Conservation (phyloP, 2,888 invertebrate species). For the Amiota mariae region DNA sequence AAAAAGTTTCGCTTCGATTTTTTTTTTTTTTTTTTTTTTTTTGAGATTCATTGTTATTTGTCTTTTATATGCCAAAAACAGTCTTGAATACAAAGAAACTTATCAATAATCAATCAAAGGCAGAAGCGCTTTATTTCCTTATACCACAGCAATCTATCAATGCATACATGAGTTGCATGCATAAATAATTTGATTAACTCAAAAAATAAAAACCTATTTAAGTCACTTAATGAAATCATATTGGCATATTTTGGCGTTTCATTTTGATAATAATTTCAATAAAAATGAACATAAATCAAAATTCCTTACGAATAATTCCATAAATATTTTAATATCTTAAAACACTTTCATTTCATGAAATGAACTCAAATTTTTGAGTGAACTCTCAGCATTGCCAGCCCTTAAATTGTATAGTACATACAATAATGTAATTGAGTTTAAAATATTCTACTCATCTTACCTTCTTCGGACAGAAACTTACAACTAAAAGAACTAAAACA, state of each 20-base stretch:
- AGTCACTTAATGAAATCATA: constrained; percentile 38
- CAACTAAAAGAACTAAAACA: constrained; percentile 33
- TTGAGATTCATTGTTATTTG: not conserved
- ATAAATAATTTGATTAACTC: constrained; percentile 62
- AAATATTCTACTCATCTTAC: no score
- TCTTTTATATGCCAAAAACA: constrained; percentile 44
- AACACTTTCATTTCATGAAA: not conserved
- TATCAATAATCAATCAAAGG: not conserved
- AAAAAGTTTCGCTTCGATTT: constrained; percentile 36
- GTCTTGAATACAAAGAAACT: constrained; percentile 50
- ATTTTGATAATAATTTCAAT: constrained; percentile 26
- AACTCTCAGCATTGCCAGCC: constrained; percentile 34
- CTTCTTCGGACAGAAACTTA: not conserved
- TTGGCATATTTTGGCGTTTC: constrained; percentile 38
- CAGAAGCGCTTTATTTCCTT: constrained; percentile 47
- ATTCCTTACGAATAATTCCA: constrained; percentile 1
- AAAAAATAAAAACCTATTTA: constrained; percentile 4
- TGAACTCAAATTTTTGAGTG: not conserved
- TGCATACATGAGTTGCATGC: constrained; percentile 54
- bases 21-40: no score
- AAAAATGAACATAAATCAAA: constrained; percentile 39
- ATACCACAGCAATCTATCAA: constrained; percentile 33
- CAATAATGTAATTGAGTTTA: no score
- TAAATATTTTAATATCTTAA: not conserved
- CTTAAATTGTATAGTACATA: constrained; percentile 39